A percentile compares a stretch with the other conserved stretches of the same genome.
Evolutionary conservation across 2,888 invertebrate species (phyloP).

Genomic region (Enchytraeus crypticus): DNA sequence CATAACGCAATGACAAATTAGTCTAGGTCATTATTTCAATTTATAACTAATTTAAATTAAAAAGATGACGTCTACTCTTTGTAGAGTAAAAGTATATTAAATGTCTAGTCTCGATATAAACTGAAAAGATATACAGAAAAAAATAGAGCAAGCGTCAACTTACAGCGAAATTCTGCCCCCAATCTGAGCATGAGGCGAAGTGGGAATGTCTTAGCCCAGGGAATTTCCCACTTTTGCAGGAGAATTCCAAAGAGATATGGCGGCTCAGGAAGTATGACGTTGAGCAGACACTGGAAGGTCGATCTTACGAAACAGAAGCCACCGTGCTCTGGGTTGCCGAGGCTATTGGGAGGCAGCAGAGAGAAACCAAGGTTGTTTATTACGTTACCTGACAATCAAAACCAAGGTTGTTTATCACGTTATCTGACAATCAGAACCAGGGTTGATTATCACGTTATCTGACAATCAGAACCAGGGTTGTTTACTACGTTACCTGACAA

Average conservation of each 20-base stretch:
- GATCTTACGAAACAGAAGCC: constrained; percentile 74
- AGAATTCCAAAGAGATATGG: constrained; percentile 70
- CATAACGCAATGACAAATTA: too few species aligned
- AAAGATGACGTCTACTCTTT: too few species aligned
- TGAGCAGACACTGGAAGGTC: constrained; percentile 67
- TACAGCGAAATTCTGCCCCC: constrained; percentile 71
- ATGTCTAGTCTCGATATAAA: too few species aligned
- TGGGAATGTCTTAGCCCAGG: constrained; percentile 71
- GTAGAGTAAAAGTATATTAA: too few species aligned
- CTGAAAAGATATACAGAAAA: too few species aligned
- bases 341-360: constrained; percentile 53
- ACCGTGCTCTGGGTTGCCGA: constrained; percentile 50
- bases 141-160: too few species aligned
- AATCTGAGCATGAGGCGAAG: constrained; percentile 64
- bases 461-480: constrained; percentile 54
- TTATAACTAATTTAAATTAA: too few species aligned
- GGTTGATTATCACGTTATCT: constrained; percentile 64
- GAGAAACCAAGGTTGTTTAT: constrained; percentile 62
- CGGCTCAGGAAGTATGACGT: constrained; percentile 58
- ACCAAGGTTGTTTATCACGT: constrained; percentile 63
- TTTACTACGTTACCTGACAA: constrained; percentile 59
- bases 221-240: constrained; percentile 70
- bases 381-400: constrained; percentile 55
- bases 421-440: constrained; percentile 56
- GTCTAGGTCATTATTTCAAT: too few species aligned